Evolutionary conservation across 2,797 vertebrate species (phyloP).

Genomic region (Ispidina lecontei): DNA sequence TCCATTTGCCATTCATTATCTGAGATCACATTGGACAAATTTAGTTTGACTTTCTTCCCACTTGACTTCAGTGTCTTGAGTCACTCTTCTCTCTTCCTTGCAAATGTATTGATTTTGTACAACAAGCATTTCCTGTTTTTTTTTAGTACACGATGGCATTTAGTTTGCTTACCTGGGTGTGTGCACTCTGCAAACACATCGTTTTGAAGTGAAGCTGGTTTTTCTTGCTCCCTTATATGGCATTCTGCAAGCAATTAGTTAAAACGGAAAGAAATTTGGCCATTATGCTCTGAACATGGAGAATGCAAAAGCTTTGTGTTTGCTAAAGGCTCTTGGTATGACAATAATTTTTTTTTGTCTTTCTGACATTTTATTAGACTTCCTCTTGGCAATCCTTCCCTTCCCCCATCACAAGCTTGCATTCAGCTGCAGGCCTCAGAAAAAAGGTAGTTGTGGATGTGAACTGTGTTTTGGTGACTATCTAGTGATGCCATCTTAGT

Average conservation of each 20-base stretch:
- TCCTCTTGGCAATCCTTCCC: neutral
- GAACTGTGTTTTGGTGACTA: neutral
- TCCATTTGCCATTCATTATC: neutral
- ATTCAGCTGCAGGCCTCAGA: neutral
- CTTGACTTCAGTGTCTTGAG: neutral
- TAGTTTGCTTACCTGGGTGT: conserved; percentile 59
- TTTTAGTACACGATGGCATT: conserved; percentile 31
- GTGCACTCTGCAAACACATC: conserved; percentile 65
- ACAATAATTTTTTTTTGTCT: neutral
- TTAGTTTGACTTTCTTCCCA: neutral
- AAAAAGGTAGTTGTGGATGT: neutral
- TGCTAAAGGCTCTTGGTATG: neutral
- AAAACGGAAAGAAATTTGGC: neutral
- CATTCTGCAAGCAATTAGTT: neutral
- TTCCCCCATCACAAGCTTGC: neutral
- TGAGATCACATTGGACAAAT: fast-evolving
- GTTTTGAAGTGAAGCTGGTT: conserved; percentile 66
- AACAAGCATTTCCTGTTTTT: conserved; percentile 18
- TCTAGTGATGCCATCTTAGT: neutral
- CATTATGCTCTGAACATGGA: neutral
- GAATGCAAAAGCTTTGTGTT: neutral
- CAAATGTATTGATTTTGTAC: neutral
- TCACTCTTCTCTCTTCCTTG: neutral
- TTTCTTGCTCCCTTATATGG: conserved; percentile 68
- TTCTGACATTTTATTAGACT: neutral